phyloP scores from a whole-genome alignment of 2,797 vertebrate genomes.

The Mallotus villosus region DNA sequence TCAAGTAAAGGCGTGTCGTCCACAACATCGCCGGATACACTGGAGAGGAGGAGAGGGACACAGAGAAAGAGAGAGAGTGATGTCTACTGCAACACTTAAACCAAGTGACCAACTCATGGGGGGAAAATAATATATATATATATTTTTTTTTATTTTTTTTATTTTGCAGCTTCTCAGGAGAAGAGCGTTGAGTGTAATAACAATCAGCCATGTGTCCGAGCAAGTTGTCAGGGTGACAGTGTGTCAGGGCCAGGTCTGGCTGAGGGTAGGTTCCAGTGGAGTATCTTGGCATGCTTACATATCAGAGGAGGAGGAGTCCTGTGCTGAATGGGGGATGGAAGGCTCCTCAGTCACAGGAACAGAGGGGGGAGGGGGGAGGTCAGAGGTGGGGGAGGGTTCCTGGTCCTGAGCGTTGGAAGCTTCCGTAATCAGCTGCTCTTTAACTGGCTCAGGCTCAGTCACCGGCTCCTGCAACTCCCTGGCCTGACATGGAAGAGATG shows the following conservation, averaged over 20 bases:
- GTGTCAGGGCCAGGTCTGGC: too few relatives aligned
- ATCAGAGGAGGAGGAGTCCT: slow-evolving; percentile 28
- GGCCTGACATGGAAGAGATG: slow-evolving; percentile 29
- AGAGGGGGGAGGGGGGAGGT: slow-evolving; percentile 21
- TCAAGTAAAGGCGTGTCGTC: slow-evolving; percentile 36
- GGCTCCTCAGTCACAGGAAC: slow-evolving; percentile 28
- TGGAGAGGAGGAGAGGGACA: slow-evolving; percentile 20
- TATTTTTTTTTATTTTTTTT: too few relatives aligned
- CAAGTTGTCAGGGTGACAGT: too few relatives aligned
- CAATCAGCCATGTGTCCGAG: too few relatives aligned
- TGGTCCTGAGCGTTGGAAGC: slow-evolving; percentile 31
- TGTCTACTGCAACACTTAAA: too few relatives aligned
- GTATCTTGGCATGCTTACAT: slow-evolving; percentile 36
- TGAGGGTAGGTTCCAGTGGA: background rate
- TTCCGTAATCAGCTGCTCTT: slow-evolving; percentile 35
- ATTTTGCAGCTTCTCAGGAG: too few relatives aligned
- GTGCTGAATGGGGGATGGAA: slow-evolving; percentile 13
- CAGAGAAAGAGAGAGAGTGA: background rate
- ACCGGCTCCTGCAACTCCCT: slow-evolving; percentile 31
- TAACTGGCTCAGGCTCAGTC: slow-evolving; percentile 25
- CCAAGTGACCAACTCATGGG: too few relatives aligned
- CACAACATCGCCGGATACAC: slow-evolving; percentile 30
- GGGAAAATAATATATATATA: too few relatives aligned
- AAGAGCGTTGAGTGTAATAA: too few relatives aligned
- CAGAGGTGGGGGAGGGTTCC: slow-evolving; percentile 16